Base-by-base conservation (phyloP, 2,888 invertebrate genomes). In the Tetheella fluctuosa region DNA sequence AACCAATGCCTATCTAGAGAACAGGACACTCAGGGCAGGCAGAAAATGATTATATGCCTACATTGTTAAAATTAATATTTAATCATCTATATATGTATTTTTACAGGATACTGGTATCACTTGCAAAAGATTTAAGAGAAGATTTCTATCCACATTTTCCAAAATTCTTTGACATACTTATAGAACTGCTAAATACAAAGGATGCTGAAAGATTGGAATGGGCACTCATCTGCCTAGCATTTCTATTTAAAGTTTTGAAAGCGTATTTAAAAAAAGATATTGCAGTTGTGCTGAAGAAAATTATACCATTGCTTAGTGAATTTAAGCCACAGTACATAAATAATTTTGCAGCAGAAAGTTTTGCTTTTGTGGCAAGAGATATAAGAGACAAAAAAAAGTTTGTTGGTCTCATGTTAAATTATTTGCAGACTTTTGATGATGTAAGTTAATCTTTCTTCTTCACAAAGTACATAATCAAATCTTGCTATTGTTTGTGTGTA, bases 281-380 rank as follows among this genome's bases (percentile, higher is more conserved):
- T 55, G 94, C 95, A 55, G 91, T 94, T 15, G 95, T 98, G 0
- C 95, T 97, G 67, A 94, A 95, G 68, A 93, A 95, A 55, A 94
- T 97, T 10, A 83, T 97, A 39, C 97, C 97, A 0, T 88, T 99
- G 6, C 85, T 99, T 42, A 96, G 96, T 71, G 95, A 96, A 58
- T 91, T 93, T n/a, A 95, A 96, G 75, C 97, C 97, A 25, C 95
- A 95, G 65, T 98, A 98, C 81, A 96, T 99, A 23, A 96, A 97
- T 71, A 96, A 96, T 79, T 99, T 99, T 94, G 98, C 99, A 5
- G 98, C 98, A 0, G 98, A 99, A 89, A 97, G 98, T 86, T 99
- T 99, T 94, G 97, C 99, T 0, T 99, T 98, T 93, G 96, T 99
- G 1, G 97, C 98, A 3, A 94, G 99, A 68, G 98, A 98, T 93